A percentile compares a stretch with the other conserved stretches of the same genome.
phyloP scores from a whole-genome alignment of 2,113 vertebrate species.

The Engystomops pustulosus region DNA sequence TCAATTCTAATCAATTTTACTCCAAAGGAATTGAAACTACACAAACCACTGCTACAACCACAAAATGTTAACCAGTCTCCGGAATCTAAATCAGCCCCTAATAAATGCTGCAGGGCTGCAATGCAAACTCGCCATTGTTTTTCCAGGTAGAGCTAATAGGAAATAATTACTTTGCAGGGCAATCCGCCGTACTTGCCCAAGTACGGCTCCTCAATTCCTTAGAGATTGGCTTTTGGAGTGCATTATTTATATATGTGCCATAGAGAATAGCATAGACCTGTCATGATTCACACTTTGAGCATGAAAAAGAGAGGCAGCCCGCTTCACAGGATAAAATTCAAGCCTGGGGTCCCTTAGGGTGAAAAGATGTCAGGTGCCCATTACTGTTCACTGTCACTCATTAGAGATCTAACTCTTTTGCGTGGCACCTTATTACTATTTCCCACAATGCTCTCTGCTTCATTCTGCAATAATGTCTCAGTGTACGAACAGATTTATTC shows the following conservation, averaged over 20 bases:
- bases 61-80: slow-evolving; percentile 56
- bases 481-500: slow-evolving; percentile 25
- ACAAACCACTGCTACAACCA: slow-evolving; percentile 36
- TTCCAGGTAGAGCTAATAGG: slow-evolving; percentile 43
- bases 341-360: slow-evolving; percentile 21
- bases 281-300: slow-evolving; percentile 42
- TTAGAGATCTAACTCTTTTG: slow-evolving; percentile 2
- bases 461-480: background rate
- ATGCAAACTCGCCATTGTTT: slow-evolving; percentile 29
- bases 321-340: slow-evolving; percentile 29
- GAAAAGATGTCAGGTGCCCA: slow-evolving; percentile 33
- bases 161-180: slow-evolving; percentile 54
- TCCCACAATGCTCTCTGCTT: slow-evolving; percentile 37
- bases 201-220: slow-evolving; percentile 23
- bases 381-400: slow-evolving; percentile 39
- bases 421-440: background rate
- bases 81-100: slow-evolving; percentile 51
- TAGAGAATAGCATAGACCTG: slow-evolving; percentile 37
- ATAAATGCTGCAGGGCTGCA: slow-evolving; percentile 48
- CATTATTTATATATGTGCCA: slow-evolving; percentile 50
- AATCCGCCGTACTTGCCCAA: slow-evolving; percentile 13
- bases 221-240: slow-evolving; percentile 26
- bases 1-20: slow-evolving; percentile 60
- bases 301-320: background rate
- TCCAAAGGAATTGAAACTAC: slow-evolving; percentile 57